phyloP scores from a whole-genome alignment of 23 tunicate species.

The Aplidium turbinatum region DNA sequence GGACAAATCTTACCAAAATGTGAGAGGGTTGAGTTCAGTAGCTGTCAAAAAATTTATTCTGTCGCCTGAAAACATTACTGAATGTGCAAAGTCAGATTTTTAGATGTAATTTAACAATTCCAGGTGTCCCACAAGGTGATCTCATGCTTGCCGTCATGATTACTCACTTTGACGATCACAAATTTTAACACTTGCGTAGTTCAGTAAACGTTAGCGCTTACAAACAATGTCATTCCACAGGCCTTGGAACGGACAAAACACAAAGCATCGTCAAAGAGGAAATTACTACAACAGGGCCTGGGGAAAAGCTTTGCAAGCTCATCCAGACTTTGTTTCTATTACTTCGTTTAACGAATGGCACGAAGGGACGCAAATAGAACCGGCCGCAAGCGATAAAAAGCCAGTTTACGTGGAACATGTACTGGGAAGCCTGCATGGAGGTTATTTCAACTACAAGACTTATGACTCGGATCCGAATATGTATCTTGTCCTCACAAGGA shows the following conservation, averaged over 20 bases:
- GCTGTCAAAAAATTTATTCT: too few relatives aligned
- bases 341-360: slow-evolving; percentile 98
- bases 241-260: slow-evolving; percentile 81
- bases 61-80: too few relatives aligned
- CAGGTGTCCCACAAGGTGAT: too few relatives aligned
- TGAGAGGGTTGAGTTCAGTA: too few relatives aligned
- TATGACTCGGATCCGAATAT: slow-evolving; percentile 60
- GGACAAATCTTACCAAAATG: too few relatives aligned
- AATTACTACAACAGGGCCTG: slow-evolving; percentile 48
- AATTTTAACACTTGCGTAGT: too few relatives aligned
- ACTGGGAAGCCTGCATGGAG: slow-evolving; percentile 11
- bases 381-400: slow-evolving; percentile 43
- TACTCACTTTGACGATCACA: too few relatives aligned
- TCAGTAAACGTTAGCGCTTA: too few relatives aligned
- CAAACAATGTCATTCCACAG: too few relatives aligned
- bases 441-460: slow-evolving; percentile 33
- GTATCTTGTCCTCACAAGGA: slow-evolving; percentile 55
- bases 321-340: slow-evolving; percentile 54
- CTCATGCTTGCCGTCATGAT: too few relatives aligned
- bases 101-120: too few relatives aligned
- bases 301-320: slow-evolving; percentile 33
- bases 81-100: too few relatives aligned
- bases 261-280: slow-evolving; percentile 60
- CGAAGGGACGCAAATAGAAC: slow-evolving; percentile 97
- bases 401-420: slow-evolving; percentile 4